Evolutionary conservation across 2,797 vertebrate species (phyloP).

Genomic region (Vipera ursinii): DNA sequence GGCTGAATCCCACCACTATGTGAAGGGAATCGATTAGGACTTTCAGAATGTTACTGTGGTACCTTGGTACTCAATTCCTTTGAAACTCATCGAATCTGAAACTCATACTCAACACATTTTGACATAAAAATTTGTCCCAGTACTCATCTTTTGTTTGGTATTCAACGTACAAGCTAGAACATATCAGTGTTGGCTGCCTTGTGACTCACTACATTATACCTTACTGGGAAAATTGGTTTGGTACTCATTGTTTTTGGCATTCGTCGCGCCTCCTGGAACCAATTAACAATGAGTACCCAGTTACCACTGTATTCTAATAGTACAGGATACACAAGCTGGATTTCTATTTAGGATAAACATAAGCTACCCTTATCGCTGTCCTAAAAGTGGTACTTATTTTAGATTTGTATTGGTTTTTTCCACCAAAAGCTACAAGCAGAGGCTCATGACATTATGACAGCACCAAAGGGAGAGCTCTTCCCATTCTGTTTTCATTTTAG

Average conservation of each 20-base stretch:
- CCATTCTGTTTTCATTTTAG: background rate
- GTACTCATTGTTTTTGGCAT: background rate
- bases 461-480: background rate
- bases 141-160: background rate
- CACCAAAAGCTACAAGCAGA: background rate
- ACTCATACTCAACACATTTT: background rate
- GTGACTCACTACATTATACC: background rate
- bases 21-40: background rate
- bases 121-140: background rate
- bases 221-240: background rate
- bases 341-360: background rate
- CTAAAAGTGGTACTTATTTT: background rate
- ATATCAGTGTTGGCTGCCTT: background rate
- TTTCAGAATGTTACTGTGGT: background rate
- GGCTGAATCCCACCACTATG: too few relatives aligned
- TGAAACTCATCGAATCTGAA: background rate
- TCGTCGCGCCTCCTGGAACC: background rate
- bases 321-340: background rate
- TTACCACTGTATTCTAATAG: background rate
- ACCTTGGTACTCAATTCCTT: background rate
- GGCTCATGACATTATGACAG: background rate
- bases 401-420: background rate
- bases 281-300: background rate
- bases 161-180: background rate
- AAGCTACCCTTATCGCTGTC: background rate